Evolutionary conservation across 2,113 vertebrate species (phyloP).

Genomic region (Lynx canadensis): DNA sequence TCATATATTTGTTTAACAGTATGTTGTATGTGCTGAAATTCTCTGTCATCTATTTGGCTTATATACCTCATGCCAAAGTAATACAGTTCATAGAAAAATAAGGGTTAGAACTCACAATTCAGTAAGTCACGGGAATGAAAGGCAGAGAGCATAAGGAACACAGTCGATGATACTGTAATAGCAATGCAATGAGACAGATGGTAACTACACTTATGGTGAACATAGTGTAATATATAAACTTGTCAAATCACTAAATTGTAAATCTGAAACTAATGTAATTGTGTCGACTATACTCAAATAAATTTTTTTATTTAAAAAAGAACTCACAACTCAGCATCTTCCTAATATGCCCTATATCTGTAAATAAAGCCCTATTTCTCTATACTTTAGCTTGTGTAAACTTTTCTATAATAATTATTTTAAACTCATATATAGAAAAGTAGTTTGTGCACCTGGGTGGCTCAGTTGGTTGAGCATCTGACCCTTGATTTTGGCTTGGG

Average conservation of each 20-base stretch:
- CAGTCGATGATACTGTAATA: neutral
- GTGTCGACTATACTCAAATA: neutral
- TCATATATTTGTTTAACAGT: slow-evolving; percentile 5
- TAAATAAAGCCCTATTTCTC: neutral
- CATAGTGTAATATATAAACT: neutral
- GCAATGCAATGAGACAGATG: neutral
- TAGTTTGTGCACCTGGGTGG: neutral
- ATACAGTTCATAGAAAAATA: neutral
- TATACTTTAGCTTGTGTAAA: neutral
- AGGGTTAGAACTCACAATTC: neutral
- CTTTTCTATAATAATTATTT: slow-evolving; percentile 11
- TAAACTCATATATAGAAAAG: neutral
- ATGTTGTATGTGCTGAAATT: neutral
- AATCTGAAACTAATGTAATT: neutral
- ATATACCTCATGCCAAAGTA: neutral
- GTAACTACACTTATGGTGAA: neutral
- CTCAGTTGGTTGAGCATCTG: no score
- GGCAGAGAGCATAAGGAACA: neutral
- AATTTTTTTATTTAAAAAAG: neutral
- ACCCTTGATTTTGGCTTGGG: no score
- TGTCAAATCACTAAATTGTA: neutral
- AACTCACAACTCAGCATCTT: neutral
- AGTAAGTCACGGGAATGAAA: neutral
- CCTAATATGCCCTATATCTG: neutral
- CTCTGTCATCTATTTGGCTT: neutral